Conservation (phyloP, 2,113 vertebrate species). For the Oryzias melastigma region DNA sequence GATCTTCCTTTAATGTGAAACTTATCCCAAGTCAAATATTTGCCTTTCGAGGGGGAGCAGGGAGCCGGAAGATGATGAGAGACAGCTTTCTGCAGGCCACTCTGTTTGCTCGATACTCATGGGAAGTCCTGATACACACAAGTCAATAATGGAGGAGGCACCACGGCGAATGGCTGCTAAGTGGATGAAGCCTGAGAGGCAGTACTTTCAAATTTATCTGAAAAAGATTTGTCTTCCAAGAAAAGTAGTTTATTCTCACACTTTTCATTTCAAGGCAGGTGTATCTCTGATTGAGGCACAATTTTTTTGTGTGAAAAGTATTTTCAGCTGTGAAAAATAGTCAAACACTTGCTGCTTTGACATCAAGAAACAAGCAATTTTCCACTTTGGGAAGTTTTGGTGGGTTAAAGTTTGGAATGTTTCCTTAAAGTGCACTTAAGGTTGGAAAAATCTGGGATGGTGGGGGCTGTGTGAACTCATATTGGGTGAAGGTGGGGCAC, state of each 20-base stretch:
- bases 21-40: slow-evolving; percentile 70
- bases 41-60: slow-evolving; percentile 60
- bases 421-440: no score
- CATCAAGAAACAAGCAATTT: no score
- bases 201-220: neutral
- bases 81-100: slow-evolving; percentile 59
- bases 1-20: slow-evolving; percentile 60
- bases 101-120: slow-evolving; percentile 65
- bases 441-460: no score
- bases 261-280: neutral
- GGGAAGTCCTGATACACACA: slow-evolving; percentile 58
- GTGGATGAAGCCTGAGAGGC: slow-evolving; percentile 4
- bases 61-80: slow-evolving; percentile 52
- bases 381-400: no score
- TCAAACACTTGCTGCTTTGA: no score
- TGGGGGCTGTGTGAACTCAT: no score
- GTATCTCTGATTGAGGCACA: neutral
- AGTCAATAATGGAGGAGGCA: slow-evolving; percentile 60
- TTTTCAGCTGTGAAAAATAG: no score
- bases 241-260: neutral
- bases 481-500: no score
- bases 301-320: neutral
- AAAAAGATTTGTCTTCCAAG: neutral
- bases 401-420: no score
- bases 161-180: slow-evolving; percentile 23